A percentile compares a stretch with the other conserved stretches of the same genome.
Conservation (phyloP, 1,140 invertebrate genomes). For the Pristionchus pacificus region DNA sequence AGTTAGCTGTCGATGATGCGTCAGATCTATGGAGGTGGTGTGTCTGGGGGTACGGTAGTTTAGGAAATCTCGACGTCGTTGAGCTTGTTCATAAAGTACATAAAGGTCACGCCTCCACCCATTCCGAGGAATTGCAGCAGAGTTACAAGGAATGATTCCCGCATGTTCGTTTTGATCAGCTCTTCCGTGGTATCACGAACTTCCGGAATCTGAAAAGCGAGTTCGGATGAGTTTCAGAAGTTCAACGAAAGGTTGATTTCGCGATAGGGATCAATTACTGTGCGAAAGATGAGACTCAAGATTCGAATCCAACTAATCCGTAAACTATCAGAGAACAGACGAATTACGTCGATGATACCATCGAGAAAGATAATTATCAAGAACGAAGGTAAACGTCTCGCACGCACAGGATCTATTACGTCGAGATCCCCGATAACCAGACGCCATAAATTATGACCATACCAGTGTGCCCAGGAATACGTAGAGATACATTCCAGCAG, state of each 20-base stretch:
- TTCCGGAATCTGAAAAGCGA: conserved; percentile 42
- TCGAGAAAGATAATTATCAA: neutral
- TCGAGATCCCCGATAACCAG: neutral
- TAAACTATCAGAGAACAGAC: conserved; percentile 9
- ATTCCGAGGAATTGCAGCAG: no score
- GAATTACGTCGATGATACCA: conserved; percentile 7
- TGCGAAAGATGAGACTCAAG: neutral
- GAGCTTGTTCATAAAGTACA: no score
- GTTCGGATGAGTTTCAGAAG: no score
- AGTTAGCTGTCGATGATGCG: no score
- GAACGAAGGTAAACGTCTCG: neutral
- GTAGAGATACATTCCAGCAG: conserved; percentile 45
- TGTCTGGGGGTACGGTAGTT: no score
- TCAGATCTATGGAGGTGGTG: no score
- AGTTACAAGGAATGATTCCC: conserved; percentile 35
- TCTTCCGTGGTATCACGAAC: conserved; percentile 43
- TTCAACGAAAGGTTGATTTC: no score
- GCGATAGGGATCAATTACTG: neutral
- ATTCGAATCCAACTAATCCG: no score
- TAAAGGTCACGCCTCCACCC: no score
- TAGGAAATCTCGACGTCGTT: no score
- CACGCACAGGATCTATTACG: no score
- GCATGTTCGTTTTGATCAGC: conserved; percentile 24
- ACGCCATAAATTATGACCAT: conserved; percentile 18
- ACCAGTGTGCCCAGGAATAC: conserved; percentile 45